These are phyloP conservation scores for Hoplostethus atlanticus DNA, from an alignment of 2,797 vertebrate species.

Conservation along the genomic window DNA sequence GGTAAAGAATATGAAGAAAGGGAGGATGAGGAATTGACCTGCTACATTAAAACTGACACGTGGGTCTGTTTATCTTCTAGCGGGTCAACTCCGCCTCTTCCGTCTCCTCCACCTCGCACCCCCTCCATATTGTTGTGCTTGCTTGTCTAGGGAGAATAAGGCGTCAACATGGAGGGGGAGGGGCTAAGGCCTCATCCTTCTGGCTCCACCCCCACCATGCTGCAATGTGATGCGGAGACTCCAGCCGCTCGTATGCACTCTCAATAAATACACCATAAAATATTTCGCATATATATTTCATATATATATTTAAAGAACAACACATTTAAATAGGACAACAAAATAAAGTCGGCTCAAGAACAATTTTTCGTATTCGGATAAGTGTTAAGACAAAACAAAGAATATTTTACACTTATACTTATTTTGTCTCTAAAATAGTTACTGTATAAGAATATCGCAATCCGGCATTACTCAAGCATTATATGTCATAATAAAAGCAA, in stretches of 20 bases:
- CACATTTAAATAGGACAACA: constrained; percentile 90
- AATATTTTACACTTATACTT: constrained; percentile 81
- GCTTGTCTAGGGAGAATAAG: constrained; percentile 74
- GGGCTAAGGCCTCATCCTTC: constrained; percentile 63
- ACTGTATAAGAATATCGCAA: constrained; percentile 86
- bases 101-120: constrained; percentile 38
- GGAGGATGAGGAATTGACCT: constrained; percentile 28
- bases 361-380: constrained; percentile 83
- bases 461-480: constrained; percentile 90
- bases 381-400: constrained; percentile 85
- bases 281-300: constrained; percentile 85
- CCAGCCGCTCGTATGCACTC: constrained; percentile 79
- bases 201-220: constrained; percentile 73
- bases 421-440: constrained; percentile 86
- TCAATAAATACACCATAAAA: constrained; percentile 90
- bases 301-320: constrained; percentile 78
- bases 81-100: constrained; percentile 24
- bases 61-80: not conserved
- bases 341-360: constrained; percentile 89
- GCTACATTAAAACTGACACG: not conserved
- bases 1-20: constrained; percentile 21
- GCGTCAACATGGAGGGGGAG: constrained; percentile 76
- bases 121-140: constrained; percentile 82
- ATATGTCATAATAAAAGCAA: constrained; percentile 88
- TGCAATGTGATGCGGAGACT: constrained; percentile 76